Evolutionary conservation across 2,888 invertebrate species (phyloP), one percentile per base, ranked within the genome.

Genomic region (Entomobrya multifasciata): DNA sequence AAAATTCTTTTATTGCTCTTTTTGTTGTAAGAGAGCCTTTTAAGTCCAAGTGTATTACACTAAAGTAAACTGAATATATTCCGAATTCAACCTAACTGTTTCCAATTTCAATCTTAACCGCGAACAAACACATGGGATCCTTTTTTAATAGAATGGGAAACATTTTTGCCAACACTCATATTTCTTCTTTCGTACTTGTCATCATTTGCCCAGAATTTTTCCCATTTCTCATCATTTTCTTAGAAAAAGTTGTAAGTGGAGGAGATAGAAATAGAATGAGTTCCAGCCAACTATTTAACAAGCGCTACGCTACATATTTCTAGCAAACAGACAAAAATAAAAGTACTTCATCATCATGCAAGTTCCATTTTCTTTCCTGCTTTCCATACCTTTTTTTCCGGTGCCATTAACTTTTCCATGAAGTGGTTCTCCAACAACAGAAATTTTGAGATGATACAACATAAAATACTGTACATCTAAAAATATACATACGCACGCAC

Each of bases 241-340:
- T 1, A 20, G 47, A 47, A 15, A 67, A 67, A 44, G 67, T 67
- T 67, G 67, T 67, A 44, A 67, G 41, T 67, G 20, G 67, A 67
- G 67, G 41, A 67, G 44, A 36, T 17, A 65, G 36, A 65, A 44
- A 67, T 11, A 13, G 44, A 44, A 67, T 47, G 67, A 67, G 47
- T 67, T 67, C 44, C 22, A 67, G 25, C 67, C 67, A 67, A 67
- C 67, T 67, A 47, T 67, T 67, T 44, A 67, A 67, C 67, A 67
- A 67, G 36, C 13, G 67, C 67, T n/a, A 15, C 11, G 67, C 36
- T 36, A 8, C 8, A 8, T 36, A n/a, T 8, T 47, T 47, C 25
- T 8, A 36, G 36, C 36, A 36, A 36, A 36, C 36, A 36, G 36
- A 8, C 36, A 36, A 8, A 36, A 36, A n/a, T 65, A 65, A 20